A percentile compares a stretch with the other conserved stretches of the same genome.
Conservation (phyloP, 2,113 vertebrate genomes). For the Pluvialis apricaria region DNA sequence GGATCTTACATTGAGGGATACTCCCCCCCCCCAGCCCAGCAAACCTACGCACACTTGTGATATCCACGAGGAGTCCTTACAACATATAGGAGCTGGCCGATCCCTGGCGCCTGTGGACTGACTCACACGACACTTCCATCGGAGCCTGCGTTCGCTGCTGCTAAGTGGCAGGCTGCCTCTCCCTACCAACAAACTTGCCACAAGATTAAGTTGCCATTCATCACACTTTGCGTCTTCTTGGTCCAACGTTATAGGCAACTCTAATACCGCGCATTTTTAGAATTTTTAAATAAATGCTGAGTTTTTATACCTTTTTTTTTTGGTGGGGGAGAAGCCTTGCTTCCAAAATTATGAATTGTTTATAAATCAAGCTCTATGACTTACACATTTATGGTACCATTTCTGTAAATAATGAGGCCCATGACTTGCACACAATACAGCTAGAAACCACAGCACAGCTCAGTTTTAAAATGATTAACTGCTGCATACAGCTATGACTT, state of each 20-base stretch:
- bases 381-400: conserved; percentile 80
- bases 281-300: conserved; percentile 26
- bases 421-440: conserved; percentile 81
- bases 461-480: conserved; percentile 88
- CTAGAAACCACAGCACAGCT: conserved; percentile 81
- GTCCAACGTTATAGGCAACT: not conserved
- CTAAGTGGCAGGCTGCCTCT: not conserved
- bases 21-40: not conserved
- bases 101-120: no score
- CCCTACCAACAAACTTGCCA: not conserved
- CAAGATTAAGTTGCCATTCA: not conserved
- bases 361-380: conserved; percentile 82
- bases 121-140: not conserved
- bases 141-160: not conserved
- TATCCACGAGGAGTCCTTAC: not conserved
- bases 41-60: not conserved
- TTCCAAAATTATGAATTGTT: conserved; percentile 81
- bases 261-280: not conserved
- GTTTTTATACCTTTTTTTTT: not conserved
- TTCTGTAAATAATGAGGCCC: conserved; percentile 86
- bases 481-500: conserved; percentile 82
- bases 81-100: not conserved
- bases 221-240: conserved; percentile 8
- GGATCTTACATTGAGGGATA: not conserved
- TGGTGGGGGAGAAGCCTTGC: not conserved